Conservation (phyloP, 2,797 vertebrate species). For the Carapus acus region DNA sequence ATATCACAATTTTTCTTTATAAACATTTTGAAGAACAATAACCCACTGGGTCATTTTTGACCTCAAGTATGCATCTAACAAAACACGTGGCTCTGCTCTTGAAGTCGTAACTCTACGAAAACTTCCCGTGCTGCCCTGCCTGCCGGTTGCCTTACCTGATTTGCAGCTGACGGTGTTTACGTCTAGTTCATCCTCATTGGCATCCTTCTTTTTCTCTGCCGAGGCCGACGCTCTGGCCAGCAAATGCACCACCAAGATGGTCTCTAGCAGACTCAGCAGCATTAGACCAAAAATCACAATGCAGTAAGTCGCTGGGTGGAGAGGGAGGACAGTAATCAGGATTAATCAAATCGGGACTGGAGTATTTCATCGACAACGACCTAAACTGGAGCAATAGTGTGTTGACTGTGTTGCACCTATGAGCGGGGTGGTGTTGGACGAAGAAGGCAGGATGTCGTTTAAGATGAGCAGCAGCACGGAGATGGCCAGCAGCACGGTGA, state of each 20-base stretch:
- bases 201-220: background rate
- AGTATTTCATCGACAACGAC: too few relatives aligned
- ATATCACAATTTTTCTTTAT: too few relatives aligned
- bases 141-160: constrained; percentile 20
- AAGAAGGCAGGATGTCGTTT: constrained; percentile 78
- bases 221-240: constrained; percentile 44
- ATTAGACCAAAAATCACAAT: constrained; percentile 76
- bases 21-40: too few relatives aligned
- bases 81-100: too few relatives aligned
- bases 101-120: too few relatives aligned
- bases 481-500: constrained; percentile 77
- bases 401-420: constrained; percentile 66
- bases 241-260: constrained; percentile 68
- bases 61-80: too few relatives aligned
- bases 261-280: constrained; percentile 74
- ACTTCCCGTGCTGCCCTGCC: background rate
- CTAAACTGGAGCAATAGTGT: too few relatives aligned
- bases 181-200: constrained; percentile 6
- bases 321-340: constrained; percentile 2
- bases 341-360: too few relatives aligned
- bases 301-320: constrained; percentile 71
- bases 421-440: constrained; percentile 72
- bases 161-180: background rate
- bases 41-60: too few relatives aligned
- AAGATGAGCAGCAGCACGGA: constrained; percentile 81